phyloP scores from a whole-genome alignment of 1,140 invertebrate genomes.

The Eupristina koningsbergeri region DNA sequence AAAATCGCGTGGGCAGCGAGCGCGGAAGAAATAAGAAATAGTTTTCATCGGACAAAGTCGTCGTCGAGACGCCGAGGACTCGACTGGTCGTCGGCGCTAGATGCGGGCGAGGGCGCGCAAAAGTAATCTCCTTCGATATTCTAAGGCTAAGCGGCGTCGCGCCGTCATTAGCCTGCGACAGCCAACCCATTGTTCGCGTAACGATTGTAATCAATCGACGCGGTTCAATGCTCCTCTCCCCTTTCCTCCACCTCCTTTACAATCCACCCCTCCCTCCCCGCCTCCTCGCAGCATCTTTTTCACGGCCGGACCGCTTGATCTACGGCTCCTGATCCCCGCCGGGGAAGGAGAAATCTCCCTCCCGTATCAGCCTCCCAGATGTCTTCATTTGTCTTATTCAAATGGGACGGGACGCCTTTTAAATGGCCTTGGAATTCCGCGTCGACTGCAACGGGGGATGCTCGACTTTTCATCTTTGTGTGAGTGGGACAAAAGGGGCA shows the following conservation, averaged over 20 bases:
- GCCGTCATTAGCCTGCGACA: slow-evolving; percentile 12
- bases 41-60: slow-evolving; percentile 12
- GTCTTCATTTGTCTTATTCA: slow-evolving; percentile 69
- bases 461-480: slow-evolving; percentile 7
- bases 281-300: slow-evolving; percentile 38
- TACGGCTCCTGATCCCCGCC: not conserved
- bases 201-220: slow-evolving; percentile 67
- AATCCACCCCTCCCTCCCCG: slow-evolving; percentile 24
- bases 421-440: slow-evolving; percentile 38
- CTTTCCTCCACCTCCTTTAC: slow-evolving; percentile 34
- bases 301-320: slow-evolving; percentile 31
- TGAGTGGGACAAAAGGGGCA: not conserved
- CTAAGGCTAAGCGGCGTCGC: not conserved
- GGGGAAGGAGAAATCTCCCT: not conserved
- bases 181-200: slow-evolving; percentile 63
- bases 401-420: slow-evolving; percentile 54
- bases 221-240: slow-evolving; percentile 54
- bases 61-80: slow-evolving; percentile 2
- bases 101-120: not conserved
- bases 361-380: slow-evolving; percentile 51
- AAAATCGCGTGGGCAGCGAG: not conserved
- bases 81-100: not conserved
- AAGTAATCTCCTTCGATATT: slow-evolving; percentile 15
- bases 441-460: not conserved
- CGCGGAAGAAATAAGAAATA: not conserved